These are phyloP conservation scores for Unio pictorum DNA, from an alignment of 2,888 invertebrate species.

Conservation along the genomic window DNA sequence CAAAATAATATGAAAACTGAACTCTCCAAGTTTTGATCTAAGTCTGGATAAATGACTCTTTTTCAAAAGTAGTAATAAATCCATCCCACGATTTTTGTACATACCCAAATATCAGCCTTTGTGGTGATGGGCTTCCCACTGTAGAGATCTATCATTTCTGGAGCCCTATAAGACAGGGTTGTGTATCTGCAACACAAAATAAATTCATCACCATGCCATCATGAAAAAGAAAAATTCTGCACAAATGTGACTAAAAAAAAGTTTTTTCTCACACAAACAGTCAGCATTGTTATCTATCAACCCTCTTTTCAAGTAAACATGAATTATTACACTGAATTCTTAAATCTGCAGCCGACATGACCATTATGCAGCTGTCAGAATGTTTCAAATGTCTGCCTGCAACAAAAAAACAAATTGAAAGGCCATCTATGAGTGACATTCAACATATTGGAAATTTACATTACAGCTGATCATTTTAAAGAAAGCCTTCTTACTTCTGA, in stretches of 20 bases:
- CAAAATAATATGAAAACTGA: not conserved
- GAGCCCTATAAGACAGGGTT: slow-evolving; percentile 89
- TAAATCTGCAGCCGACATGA: too few species aligned
- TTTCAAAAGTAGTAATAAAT: not conserved
- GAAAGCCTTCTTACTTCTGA: slow-evolving; percentile 74
- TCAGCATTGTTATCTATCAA: too few species aligned
- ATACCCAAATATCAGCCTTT: slow-evolving; percentile 90
- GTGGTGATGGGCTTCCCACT: slow-evolving; percentile 86
- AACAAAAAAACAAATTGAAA: too few species aligned
- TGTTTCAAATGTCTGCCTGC: too few species aligned
- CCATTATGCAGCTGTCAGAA: too few species aligned
- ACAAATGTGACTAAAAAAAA: too few species aligned
- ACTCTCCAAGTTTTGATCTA: not conserved
- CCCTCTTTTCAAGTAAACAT: too few species aligned
- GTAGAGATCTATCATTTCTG: slow-evolving; percentile 95
- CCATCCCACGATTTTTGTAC: slow-evolving; percentile 9
- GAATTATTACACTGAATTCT: too few species aligned
- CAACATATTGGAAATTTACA: too few species aligned
- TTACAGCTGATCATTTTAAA: not conserved
- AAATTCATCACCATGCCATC: not conserved
- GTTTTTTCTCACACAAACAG: too few species aligned
- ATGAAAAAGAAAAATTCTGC: not conserved
- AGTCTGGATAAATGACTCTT: too few species aligned
- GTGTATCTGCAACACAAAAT: slow-evolving; percentile 78
- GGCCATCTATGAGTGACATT: too few species aligned